These are phyloP conservation scores for Columba janthina DNA, from an alignment of 2,113 vertebrate genomes.

Conservation along the genomic window DNA sequence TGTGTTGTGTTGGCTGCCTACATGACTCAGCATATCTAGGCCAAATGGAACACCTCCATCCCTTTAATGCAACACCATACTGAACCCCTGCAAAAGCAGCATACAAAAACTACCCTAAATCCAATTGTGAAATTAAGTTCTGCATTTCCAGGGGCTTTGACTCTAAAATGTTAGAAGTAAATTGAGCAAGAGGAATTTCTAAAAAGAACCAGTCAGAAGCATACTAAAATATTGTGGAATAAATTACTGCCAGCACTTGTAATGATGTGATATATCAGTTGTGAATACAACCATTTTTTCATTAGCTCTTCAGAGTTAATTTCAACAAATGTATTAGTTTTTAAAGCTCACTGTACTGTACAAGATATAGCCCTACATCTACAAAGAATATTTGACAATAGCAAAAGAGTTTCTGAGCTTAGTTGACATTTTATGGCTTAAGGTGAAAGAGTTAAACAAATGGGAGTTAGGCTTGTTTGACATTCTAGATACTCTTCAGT, in stretches of 20 bases:
- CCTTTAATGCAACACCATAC: not conserved
- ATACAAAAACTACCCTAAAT: not conserved
- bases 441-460: conserved; percentile 38
- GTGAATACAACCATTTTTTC: conserved; percentile 33
- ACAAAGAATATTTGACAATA: conserved; percentile 21
- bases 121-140: not conserved
- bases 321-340: conserved; percentile 55
- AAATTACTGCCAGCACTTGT: conserved; percentile 9
- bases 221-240: conserved; percentile 20
- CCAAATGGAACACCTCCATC: not conserved
- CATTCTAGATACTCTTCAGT: not conserved
- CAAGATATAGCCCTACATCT: conserved; percentile 20
- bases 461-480: not conserved
- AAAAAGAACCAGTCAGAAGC: not conserved
- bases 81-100: not conserved
- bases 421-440: conserved; percentile 22
- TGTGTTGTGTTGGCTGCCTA: not conserved
- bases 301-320: conserved; percentile 54
- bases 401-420: not conserved
- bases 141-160: not conserved
- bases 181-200: not conserved
- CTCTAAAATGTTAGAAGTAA: not conserved
- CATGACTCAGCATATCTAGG: not conserved
- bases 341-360: conserved; percentile 46
- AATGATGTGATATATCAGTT: conserved; percentile 35